A percentile compares a stretch with the other conserved stretches of the same genome.
Evolutionary conservation across 2,797 vertebrate species (phyloP).

Genomic region (Lepidocolaptes lacrymiger): DNA sequence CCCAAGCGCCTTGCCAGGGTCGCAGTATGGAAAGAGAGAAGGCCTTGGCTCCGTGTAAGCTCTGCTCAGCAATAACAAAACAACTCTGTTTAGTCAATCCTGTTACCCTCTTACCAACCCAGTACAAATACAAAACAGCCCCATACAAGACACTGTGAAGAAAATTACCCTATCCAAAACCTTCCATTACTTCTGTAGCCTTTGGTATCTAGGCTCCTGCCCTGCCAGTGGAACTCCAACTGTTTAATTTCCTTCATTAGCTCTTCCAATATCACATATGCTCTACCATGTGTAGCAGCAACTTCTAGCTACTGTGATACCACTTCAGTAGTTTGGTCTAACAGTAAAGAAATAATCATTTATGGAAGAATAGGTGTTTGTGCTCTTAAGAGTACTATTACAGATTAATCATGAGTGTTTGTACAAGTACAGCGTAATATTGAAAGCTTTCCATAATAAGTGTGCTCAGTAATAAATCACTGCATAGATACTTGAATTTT

Average conservation of each 20-base stretch:
- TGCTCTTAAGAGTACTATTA: neutral
- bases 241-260: neutral
- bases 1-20: neutral
- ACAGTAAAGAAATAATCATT: neutral
- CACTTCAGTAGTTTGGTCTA: neutral
- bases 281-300: neutral
- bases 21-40: neutral
- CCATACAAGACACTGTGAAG: neutral
- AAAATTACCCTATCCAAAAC: neutral
- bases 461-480: neutral
- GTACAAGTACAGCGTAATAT: neutral
- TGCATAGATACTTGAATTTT: neutral
- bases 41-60: neutral
- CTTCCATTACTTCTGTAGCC: neutral
- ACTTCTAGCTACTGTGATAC: neutral
- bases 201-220: neutral
- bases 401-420: neutral
- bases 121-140: neutral
- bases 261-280: neutral
- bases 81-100: neutral
- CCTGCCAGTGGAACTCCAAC: neutral
- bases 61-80: neutral
- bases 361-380: neutral
- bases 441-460: neutral
- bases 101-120: neutral